Evolutionary conservation across 2,797 vertebrate genomes (phyloP), one percentile per base, ranked within the genome.

Genomic region (Danio kyathit): DNA sequence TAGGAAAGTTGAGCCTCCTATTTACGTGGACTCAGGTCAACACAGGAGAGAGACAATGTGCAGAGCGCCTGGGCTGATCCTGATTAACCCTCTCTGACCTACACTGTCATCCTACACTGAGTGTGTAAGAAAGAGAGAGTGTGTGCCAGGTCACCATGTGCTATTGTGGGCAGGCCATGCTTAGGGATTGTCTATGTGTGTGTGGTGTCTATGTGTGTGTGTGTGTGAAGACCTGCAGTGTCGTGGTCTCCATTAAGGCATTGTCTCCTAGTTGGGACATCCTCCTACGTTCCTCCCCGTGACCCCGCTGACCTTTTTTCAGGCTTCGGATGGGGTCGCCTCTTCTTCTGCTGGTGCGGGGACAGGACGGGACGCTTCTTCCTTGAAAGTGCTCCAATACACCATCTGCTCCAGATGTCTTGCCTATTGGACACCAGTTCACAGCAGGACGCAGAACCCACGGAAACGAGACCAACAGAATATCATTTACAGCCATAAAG

Each of bases 61-160:
- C 87, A 85, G 86, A 87, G 87, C 76, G 73, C 86, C 83, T 75
- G 43, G 77, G 78, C 86, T 88, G 89, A 86, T 89, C 87, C 91
- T 86, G 85, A 89, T 83, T 91, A 91, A 92, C 90, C 92, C 83
- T 82, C 60, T 89, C 86, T 85, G 87, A 74, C 79, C 79, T 66
- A 73, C 41, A 80, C 59, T 57, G 70, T 80, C 79, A 74, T 48
- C 61, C 70, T 40, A 60, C 52, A 76, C 44, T 73, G 60, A 60
- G 61, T 79, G 69, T 75, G 70, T 79, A 57, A 66, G 81, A 74
- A 74, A 80, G 79, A 74, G 79, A 48, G 70, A 65, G 70, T 74
- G 41, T n/a, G 70, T 66, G 71, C 51, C 70, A 74, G 79, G 70
- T 80, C 79, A 74, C 70, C 60, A 66, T 74, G 79, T 66, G 70